Evolutionary conservation across 1,140 invertebrate genomes (phyloP), one percentile per base, ranked within the genome.

Genomic region (Tachypleus tridentatus): DNA sequence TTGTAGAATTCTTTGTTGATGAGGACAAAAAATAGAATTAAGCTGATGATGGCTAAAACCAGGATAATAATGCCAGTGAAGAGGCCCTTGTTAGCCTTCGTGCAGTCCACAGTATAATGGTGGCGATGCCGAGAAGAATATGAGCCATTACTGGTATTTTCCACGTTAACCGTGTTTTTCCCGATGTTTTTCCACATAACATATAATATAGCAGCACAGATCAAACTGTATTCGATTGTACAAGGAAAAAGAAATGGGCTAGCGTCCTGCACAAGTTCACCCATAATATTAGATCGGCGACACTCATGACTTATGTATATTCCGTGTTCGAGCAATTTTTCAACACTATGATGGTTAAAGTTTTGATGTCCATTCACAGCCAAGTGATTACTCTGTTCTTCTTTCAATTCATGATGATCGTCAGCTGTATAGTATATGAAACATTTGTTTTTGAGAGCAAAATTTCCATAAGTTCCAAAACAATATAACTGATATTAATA

Each of bases 141-240:
- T 5, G 11, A 7, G 54, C 56, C 58, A 10, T 58, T 48, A 52
- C 48, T 61, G 5, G 51, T 8, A 47, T 6, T 29, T 63, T 57
- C 51, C 4, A 58, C 6, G n/a, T n/a, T 8, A 5, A 11, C 10
- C n/a, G 29, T 6, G 29, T 29, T 29, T 5, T 66, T 62, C 3
- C 64, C 64, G 6, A 91, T 89, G 75, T 88, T 87, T 74, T 91
- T 91, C 91, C 92, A 95, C 88, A 95, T 93, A n/a, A 93, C 91
- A 73, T 93, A 95, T 10, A 84, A 77, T 60, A 97, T 93, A 47
- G 92, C 93, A 1, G 93, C 92, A 72, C 92, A 96, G 61, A 98
- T 96, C 11, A 97, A 80, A 60, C 91, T 94, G 76, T 96, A 97
- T 77, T 97, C 93, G 69, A 97, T 96, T n/a, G 91, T 95, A 77